Percentiles rank a stretch among this genome's conserved stretches.
Evolutionary conservation across 2,797 vertebrate genomes (phyloP).

Genomic region (Leptatherina wallacei): DNA sequence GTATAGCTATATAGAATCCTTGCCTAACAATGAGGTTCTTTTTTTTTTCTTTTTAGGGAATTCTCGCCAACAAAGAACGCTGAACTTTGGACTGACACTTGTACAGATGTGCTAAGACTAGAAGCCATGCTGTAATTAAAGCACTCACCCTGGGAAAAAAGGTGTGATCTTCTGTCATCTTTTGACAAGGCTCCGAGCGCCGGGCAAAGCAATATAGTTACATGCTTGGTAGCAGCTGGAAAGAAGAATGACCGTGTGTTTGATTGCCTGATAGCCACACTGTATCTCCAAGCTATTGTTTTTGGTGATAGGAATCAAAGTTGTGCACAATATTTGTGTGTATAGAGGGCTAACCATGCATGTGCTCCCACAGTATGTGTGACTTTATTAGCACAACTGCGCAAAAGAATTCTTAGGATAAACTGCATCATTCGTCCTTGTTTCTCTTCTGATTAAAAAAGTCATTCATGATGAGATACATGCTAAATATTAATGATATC

Average conservation of each 20-base stretch:
- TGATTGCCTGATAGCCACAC: conserved; percentile 80
- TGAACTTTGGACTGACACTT: conserved; percentile 87
- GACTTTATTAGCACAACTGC: conserved; percentile 20
- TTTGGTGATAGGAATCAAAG: conserved; percentile 67
- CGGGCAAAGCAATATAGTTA: conserved; percentile 83
- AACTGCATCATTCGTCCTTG: not conserved
- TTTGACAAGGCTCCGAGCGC: conserved; percentile 85
- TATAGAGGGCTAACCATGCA: not conserved
- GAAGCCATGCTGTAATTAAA: conserved; percentile 89
- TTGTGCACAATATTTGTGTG: conserved; percentile 29
- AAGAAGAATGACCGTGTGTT: conserved; percentile 80
- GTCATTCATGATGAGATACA: conserved; percentile 3
- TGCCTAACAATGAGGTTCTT: conserved; percentile 77
- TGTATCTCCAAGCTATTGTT: conserved; percentile 78
- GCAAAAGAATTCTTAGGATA: conserved; percentile 6
- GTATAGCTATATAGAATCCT: conserved; percentile 70
- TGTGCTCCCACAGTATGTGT: conserved; percentile 17
- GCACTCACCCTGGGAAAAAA: conserved; percentile 80
- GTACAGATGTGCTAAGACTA: conserved; percentile 83
- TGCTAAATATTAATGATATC: conserved; percentile 11
- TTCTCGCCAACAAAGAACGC: conserved; percentile 69
- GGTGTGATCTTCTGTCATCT: conserved; percentile 89
- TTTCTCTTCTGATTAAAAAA: conserved; percentile 6
- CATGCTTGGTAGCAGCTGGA: conserved; percentile 83
- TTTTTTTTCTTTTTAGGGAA: conserved; percentile 63